These are phyloP conservation scores for Nomada lathburiana DNA, from an alignment of 2,888 invertebrate species.

Conservation along the genomic window DNA sequence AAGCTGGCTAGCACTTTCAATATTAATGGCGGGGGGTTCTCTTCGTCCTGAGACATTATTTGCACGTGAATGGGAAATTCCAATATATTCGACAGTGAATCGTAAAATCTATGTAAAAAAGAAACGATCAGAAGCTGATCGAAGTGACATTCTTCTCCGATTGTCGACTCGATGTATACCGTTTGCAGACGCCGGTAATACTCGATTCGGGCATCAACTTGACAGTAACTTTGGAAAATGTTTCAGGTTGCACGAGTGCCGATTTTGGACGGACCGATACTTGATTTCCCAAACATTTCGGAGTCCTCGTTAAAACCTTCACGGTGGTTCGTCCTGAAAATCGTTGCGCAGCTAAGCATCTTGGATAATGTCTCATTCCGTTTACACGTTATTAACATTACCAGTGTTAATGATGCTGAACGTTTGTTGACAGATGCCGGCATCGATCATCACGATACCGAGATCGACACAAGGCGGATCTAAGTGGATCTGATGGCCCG, in stretches of 20 bases:
- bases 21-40: slow-evolving; percentile 41
- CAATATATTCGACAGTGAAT: slow-evolving; percentile 21
- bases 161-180: slow-evolving; percentile 9
- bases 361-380: not conserved
- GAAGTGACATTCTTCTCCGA: not conserved
- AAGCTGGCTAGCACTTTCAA: slow-evolving; percentile 48
- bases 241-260: slow-evolving; percentile 22
- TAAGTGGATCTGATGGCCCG: slow-evolving; percentile 34
- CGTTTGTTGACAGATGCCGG: slow-evolving; percentile 50
- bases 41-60: not conserved
- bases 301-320: slow-evolving; percentile 36
- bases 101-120: slow-evolving; percentile 23
- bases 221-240: slow-evolving; percentile 11
- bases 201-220: slow-evolving; percentile 39
- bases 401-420: slow-evolving; percentile 54
- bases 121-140: not conserved
- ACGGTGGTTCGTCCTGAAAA: slow-evolving; percentile 16
- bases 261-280: slow-evolving; percentile 39
- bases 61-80: slow-evolving; percentile 47
- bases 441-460: slow-evolving; percentile 47
- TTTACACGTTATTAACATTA: not conserved
- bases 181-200: not conserved
- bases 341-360: not conserved
- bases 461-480: slow-evolving; percentile 57
- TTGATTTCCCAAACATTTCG: slow-evolving; percentile 23